Base-by-base conservation (phyloP, 2,797 vertebrate species). In the Enteromius viviparus region DNA sequence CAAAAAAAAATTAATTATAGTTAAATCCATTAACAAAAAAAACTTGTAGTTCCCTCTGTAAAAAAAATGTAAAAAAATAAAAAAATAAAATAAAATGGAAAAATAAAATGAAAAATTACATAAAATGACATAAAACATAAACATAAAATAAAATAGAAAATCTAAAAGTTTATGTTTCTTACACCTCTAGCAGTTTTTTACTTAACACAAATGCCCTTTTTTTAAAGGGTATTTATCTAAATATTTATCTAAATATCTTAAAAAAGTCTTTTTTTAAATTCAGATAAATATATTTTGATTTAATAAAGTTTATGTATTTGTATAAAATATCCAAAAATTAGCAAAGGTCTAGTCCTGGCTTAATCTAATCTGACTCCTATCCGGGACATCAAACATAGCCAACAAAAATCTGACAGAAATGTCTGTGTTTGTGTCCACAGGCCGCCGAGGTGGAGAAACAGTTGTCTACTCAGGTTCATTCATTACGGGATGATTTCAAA, bases 401-500 rank as follows among this genome's bases (percentile, higher is more conserved):
- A n/a, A 21, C 45, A 72, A 12, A 11, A 76, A n/a, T 81, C 21
- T 86, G n/a, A 74, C 23, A 23, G 7, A 15, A 83, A 66, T 66
- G 55, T 71, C 15, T 83, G 34, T 84, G 32, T 90, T 55, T 87
- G 62, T 85, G 19, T 80, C 51, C 78, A 64, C 91, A 99, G 98
- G 97, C 97, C 0, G 96, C 98, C 0, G 97, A 98, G 90, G 97
- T 97, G 90, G 98, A 99, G 91, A 95, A 94, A 91, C 96, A 97
- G 89, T 95, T 99, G 92, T 98, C 97, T 89, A 94, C 97, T 95
- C 97, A 99, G 95, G 97, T 99, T 89, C 96, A 97, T 85, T 96
- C 95, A 21, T 96, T 99, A 91, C 94, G 94, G 90, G 97, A 97
- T 77, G 96, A 99, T 91, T 99, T 98, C 87, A 95, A 96, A 90